Evolutionary conservation across 2,113 vertebrate species (phyloP).

Genomic region (Speoplatyrhinus poulsoni): DNA sequence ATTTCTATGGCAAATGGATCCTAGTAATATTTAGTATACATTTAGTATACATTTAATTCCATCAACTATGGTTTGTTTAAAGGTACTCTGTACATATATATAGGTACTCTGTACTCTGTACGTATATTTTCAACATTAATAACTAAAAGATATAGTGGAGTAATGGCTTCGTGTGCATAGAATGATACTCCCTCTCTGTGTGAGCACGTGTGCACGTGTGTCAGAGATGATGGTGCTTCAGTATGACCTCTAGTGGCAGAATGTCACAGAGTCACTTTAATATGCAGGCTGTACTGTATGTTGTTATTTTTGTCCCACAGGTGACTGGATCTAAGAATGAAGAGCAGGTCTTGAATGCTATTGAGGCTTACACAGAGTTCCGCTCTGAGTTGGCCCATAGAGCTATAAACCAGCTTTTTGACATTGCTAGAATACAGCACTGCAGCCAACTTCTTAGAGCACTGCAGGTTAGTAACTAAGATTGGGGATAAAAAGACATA

Average conservation of each 20-base stretch:
- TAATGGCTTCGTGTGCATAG: no score
- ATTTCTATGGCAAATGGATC: background rate
- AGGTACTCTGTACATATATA: no score
- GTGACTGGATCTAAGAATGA: constrained; percentile 95
- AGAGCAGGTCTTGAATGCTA: constrained; percentile 95
- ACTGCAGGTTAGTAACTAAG: constrained; percentile 79
- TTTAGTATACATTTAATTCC: background rate
- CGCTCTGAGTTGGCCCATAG: constrained; percentile 91
- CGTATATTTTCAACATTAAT: no score
- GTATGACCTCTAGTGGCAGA: no score
- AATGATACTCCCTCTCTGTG: no score
- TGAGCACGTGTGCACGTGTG: no score
- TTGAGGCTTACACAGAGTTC: constrained; percentile 93
- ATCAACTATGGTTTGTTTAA: background rate
- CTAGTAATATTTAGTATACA: background rate
- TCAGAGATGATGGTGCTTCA: no score
- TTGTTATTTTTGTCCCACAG: constrained; percentile 58
- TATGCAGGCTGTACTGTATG: background rate
- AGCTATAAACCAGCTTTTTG: constrained; percentile 96
- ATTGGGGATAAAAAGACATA: background rate
- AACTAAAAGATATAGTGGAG: no score
- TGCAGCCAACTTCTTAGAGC: constrained; percentile 92
- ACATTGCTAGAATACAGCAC: constrained; percentile 93
- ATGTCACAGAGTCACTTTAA: background rate
- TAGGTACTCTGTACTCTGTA: no score